Conservation (phyloP, 1,140 invertebrate species). For the Bactericera cockerelli region DNA sequence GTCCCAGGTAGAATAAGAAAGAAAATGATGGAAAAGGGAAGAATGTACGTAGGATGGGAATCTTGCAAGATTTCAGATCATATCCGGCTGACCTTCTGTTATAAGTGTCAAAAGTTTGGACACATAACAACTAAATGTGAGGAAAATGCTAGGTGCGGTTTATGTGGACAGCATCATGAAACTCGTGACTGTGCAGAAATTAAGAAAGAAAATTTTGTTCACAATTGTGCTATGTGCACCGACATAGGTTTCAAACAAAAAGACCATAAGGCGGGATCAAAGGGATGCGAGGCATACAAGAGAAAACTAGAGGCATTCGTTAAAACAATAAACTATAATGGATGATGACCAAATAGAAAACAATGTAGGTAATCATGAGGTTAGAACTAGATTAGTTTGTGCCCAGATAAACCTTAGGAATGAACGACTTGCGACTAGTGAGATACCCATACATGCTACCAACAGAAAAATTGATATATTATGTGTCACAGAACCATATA, state of each 20-base stretch:
- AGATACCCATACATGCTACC: too few species aligned
- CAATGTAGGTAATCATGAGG: too few species aligned
- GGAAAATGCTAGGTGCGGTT: conserved; percentile 1
- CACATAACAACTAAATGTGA: conserved; percentile 8
- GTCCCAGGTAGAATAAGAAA: conserved; percentile 9
- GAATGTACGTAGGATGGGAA: conserved; percentile 12
- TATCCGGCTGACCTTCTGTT: conserved; percentile 1
- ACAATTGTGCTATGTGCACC: not conserved
- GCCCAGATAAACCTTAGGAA: too few species aligned
- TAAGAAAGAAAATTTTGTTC: not conserved
- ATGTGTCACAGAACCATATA: too few species aligned
- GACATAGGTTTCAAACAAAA: not conserved
- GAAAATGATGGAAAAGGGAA: not conserved
- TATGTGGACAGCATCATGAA: not conserved
- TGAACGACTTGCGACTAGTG: too few species aligned
- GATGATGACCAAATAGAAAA: too few species aligned
- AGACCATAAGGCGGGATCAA: too few species aligned
- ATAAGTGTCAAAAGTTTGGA: conserved; percentile 13
- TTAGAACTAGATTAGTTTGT: too few species aligned
- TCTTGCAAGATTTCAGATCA: conserved; percentile 6
- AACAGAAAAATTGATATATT: too few species aligned
- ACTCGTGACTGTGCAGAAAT: not conserved
- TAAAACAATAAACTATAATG: too few species aligned
- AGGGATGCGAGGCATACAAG: too few species aligned
- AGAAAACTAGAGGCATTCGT: too few species aligned